phyloP scores from a whole-genome alignment of 2,888 invertebrate species.

The Agriopis aurantiaria region DNA sequence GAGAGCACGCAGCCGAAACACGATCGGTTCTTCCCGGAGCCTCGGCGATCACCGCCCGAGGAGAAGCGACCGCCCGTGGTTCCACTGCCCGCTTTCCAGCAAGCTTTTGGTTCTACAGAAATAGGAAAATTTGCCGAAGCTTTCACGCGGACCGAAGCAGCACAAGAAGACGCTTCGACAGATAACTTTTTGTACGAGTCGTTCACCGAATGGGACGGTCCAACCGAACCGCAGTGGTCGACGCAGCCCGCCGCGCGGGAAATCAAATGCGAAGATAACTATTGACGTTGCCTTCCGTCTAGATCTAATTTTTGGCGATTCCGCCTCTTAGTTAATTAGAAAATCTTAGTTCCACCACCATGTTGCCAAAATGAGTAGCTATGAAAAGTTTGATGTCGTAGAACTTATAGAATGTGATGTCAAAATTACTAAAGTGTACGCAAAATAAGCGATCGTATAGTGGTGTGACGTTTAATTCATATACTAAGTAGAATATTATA shows the following conservation, averaged over 20 bases:
- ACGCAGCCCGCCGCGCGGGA: conserved; percentile 73
- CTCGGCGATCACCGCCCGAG: conserved; percentile 65
- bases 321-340: conserved; percentile 80
- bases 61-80: conserved; percentile 79
- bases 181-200: conserved; percentile 77
- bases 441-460: conserved; percentile 71
- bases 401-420: conserved; percentile 80
- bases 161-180: conserved; percentile 68
- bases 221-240: conserved; percentile 75
- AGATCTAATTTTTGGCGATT: conserved; percentile 72
- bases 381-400: conserved; percentile 72
- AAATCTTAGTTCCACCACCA: conserved; percentile 83
- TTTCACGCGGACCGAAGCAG: conserved; percentile 87
- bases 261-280: conserved; percentile 82
- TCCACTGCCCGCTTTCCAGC: conserved; percentile 93
- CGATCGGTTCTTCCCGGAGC: conserved; percentile 60
- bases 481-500: conserved; percentile 64
- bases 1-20: conserved; percentile 56
- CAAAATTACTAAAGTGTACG: conserved; percentile 76
- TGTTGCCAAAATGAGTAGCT: conserved; percentile 84
- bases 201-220: conserved; percentile 77
- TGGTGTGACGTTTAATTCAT: conserved; percentile 82
- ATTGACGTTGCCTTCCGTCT: conserved; percentile 68
- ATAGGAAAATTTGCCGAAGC: conserved; percentile 93
- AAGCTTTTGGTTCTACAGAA: conserved; percentile 94